These are phyloP conservation scores for Blennius ocellaris DNA, from an alignment of 2,113 vertebrate genomes.

Conservation along the genomic window DNA sequence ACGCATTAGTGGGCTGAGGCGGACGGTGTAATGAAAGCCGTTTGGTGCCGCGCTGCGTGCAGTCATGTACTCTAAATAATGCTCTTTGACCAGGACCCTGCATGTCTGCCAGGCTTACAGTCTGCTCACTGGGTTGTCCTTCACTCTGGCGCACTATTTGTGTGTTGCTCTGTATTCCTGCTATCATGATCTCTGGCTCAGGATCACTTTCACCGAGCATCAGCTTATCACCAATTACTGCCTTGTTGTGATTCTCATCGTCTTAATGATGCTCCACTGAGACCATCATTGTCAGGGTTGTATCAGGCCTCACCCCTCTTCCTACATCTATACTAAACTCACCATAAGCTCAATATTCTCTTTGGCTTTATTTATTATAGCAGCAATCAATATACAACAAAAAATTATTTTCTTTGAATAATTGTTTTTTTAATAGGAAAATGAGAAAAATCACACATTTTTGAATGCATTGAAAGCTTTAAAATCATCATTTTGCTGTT, in stretches of 20 bases:
- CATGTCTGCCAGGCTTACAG: slow-evolving; percentile 61
- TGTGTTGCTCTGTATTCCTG: slow-evolving; percentile 46
- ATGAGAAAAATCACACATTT: no score
- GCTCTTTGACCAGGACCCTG: slow-evolving; percentile 73
- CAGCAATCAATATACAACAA: no score
- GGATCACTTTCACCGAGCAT: slow-evolving; percentile 79
- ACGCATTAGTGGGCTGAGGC: slow-evolving; percentile 64
- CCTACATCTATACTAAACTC: slow-evolving; percentile 22
- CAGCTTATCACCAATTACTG: slow-evolving; percentile 81
- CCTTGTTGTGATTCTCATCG: slow-evolving; percentile 79
- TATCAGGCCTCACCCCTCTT: slow-evolving; percentile 43
- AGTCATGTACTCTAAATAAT: slow-evolving; percentile 72
- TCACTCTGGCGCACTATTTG: slow-evolving; percentile 31
- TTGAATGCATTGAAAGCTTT: no score
- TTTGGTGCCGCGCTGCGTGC: slow-evolving; percentile 62
- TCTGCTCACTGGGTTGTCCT: slow-evolving; percentile 52
- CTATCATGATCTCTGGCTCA: slow-evolving; percentile 74
- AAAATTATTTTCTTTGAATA: no score
- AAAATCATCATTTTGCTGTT: no score
- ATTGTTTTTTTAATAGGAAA: no score
- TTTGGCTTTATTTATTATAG: neutral
- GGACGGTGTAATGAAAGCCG: slow-evolving; percentile 72
- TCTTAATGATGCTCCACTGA: slow-evolving; percentile 76
- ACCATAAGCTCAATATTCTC: slow-evolving; percentile 16
- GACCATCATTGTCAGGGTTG: slow-evolving; percentile 60